These are phyloP conservation scores for Sylvilagus bachmani DNA, from an alignment of 2,113 vertebrate species.

Conservation along the genomic window DNA sequence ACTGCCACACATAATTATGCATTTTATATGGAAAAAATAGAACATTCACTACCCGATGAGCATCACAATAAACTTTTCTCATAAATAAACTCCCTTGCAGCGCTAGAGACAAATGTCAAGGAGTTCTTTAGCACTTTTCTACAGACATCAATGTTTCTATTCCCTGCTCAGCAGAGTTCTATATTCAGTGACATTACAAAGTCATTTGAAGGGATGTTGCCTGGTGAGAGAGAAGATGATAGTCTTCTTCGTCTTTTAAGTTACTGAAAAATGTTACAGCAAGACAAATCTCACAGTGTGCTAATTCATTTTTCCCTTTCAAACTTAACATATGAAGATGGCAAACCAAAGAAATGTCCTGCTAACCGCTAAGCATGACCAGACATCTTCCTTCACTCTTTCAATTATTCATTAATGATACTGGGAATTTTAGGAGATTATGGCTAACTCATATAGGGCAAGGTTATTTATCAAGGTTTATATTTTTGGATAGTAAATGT, in stretches of 20 bases:
- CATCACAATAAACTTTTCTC: slow-evolving; percentile 64
- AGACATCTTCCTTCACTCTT: neutral
- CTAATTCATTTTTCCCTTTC: neutral
- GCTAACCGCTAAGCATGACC: neutral
- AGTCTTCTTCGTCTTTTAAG: slow-evolving; percentile 63
- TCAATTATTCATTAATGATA: neutral
- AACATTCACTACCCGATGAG: slow-evolving; percentile 4
- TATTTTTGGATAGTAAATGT: neutral
- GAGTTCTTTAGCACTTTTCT: slow-evolving; percentile 51
- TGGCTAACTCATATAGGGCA: neutral
- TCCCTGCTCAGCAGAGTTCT: slow-evolving; percentile 68
- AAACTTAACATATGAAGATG: neutral
- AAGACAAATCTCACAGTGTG: slow-evolving; percentile 61
- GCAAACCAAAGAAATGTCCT: neutral
- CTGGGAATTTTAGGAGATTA: neutral
- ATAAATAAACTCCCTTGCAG: slow-evolving; percentile 56
- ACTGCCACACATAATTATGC: slow-evolving; percentile 10
- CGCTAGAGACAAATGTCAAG: slow-evolving; percentile 59
- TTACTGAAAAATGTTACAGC: slow-evolving; percentile 64
- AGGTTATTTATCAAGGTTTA: neutral
- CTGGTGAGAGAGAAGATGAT: slow-evolving; percentile 73
- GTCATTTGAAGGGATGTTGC: slow-evolving; percentile 73
- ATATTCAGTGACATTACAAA: slow-evolving; percentile 66
- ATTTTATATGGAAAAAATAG: neutral
- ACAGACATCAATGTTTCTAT: slow-evolving; percentile 65